Evolutionary conservation across 1,140 invertebrate species (phyloP), one percentile per base, ranked within the genome.

Genomic region (Tetranychus urticae): DNA sequence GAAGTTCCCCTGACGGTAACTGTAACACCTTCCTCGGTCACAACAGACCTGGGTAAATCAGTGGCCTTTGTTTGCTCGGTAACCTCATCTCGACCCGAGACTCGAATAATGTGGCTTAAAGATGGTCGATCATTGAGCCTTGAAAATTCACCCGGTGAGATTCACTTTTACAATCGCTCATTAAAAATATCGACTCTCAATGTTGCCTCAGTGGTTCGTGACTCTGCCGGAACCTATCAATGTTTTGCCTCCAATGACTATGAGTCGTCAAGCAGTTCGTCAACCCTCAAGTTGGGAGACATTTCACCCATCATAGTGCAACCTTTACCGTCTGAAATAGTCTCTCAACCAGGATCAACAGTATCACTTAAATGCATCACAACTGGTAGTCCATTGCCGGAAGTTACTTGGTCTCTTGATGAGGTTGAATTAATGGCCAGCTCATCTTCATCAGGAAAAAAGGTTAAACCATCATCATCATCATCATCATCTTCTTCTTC

Each of bases 321-420:
- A 69, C 83, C 80, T 61, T 88, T 89, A 71, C 82, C 84, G 70
- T 69, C 5, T 65, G 83, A 86, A 69, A 83, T 86, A 71, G 86
- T 83, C 46, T 72, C 88, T 48, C 83, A 88, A 66, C 82, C 83
- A 1, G 86, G 85, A 14, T 82, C 83, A 23, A 79, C 81, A 56
- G 81, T 88, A 50, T 86, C 84, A 56, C 74, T 91, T 13, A 59
- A 60, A 57, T 88, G 85, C 72, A 77, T 81, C 10, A 85, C 84
- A 1, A 82, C 83, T n/a, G 88, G 88, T 56, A 94, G 91, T 72
- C 92, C 92, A 12, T 85, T 86, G 14, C 92, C 92, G 58, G 85
- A 88, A 75, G 89, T 97, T 61, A 83, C 81, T 4, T 97, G 92
- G 92, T 83, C 85, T 72, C 76, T 96, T 8, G 91, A 96, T 73